Percentiles rank a stretch among this genome's conserved stretches.
These are phyloP conservation scores for Lissocephala sabroskyi DNA, from an alignment of 2,888 invertebrate genomes.

Conservation along the genomic window DNA sequence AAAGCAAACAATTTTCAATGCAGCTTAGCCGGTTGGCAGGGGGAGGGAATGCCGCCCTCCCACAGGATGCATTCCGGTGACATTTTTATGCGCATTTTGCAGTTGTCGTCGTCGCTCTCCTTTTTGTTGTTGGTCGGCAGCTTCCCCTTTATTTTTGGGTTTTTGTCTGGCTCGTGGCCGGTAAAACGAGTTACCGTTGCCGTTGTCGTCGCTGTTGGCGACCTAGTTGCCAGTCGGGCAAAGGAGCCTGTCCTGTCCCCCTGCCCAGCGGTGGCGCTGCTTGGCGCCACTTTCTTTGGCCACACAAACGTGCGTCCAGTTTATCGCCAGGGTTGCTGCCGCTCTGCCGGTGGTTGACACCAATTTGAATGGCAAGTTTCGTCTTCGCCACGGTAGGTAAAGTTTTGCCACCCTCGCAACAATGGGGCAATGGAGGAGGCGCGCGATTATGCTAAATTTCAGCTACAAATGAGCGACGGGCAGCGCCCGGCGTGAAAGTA, in stretches of 20 bases:
- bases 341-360: constrained; percentile 50
- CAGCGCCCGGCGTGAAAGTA: constrained; percentile 31
- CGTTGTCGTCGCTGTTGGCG: constrained; percentile 32
- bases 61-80: constrained; percentile 37
- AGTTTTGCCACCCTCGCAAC: too few species aligned
- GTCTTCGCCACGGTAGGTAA: not conserved
- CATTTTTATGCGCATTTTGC: constrained; percentile 21
- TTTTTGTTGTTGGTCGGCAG: constrained; percentile 13
- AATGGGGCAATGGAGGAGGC: too few species aligned
- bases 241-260: constrained; percentile 10
- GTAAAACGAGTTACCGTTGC: constrained; percentile 48
- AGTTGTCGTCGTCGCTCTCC: not conserved
- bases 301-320: constrained; percentile 35
- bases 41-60: constrained; percentile 17
- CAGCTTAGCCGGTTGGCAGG: constrained; percentile 9
- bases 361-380: constrained; percentile 56
- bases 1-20: constrained; percentile 51
- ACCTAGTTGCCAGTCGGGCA: constrained; percentile 36
- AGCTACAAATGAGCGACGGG: constrained; percentile 20
- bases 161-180: constrained; percentile 24
- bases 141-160: too few species aligned
- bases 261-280: constrained; percentile 1
- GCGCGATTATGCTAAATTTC: constrained; percentile 26
- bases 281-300: constrained; percentile 62
- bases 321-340: constrained; percentile 12